Percentiles rank a stretch among this genome's conserved stretches.
phyloP scores from a whole-genome alignment of 2,113 vertebrate species.

The Picathartes gymnocephalus region DNA sequence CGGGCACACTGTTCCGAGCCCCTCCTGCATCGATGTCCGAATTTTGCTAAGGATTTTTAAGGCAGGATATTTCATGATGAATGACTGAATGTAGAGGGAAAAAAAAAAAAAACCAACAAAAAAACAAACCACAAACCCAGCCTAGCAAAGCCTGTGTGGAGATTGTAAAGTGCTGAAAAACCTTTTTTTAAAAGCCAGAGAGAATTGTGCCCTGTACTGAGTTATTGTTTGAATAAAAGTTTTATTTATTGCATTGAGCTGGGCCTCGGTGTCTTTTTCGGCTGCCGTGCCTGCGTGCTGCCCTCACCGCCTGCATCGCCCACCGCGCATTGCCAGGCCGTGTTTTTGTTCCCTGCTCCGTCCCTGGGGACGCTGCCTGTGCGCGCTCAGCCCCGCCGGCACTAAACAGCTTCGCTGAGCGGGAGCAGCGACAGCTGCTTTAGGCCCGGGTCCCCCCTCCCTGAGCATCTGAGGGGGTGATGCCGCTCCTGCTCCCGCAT shows the following conservation, averaged over 20 bases:
- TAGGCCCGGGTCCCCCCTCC: neutral
- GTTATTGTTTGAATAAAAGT: conserved; percentile 81
- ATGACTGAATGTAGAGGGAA: conserved; percentile 44
- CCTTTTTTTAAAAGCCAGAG: conserved; percentile 59
- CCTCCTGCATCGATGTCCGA: conserved; percentile 36
- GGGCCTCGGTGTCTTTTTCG: conserved; percentile 63
- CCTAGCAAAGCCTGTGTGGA: conserved; percentile 49
- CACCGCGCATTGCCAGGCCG: neutral
- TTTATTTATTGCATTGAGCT: conserved; percentile 80
- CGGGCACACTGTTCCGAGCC: conserved; percentile 25
- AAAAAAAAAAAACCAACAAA: too few relatives aligned
- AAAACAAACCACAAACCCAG: neutral
- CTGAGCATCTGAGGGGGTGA: neutral
- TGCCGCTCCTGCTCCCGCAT: neutral
- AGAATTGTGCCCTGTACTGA: conserved; percentile 77
- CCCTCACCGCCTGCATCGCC: neutral
- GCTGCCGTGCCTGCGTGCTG: conserved; percentile 27
- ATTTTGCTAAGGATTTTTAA: conserved; percentile 69
- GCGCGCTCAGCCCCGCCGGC: neutral
- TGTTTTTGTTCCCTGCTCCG: neutral
- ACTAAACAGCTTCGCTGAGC: conserved; percentile 35
- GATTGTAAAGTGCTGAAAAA: conserved; percentile 65
- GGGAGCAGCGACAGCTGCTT: conserved; percentile 23
- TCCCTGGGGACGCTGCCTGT: neutral
- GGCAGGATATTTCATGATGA: conserved; percentile 54